A percentile compares a stretch with the other conserved stretches of the same genome.
Evolutionary conservation across 2,113 vertebrate genomes (phyloP).

Genomic region (Prietella phreatophila): DNA sequence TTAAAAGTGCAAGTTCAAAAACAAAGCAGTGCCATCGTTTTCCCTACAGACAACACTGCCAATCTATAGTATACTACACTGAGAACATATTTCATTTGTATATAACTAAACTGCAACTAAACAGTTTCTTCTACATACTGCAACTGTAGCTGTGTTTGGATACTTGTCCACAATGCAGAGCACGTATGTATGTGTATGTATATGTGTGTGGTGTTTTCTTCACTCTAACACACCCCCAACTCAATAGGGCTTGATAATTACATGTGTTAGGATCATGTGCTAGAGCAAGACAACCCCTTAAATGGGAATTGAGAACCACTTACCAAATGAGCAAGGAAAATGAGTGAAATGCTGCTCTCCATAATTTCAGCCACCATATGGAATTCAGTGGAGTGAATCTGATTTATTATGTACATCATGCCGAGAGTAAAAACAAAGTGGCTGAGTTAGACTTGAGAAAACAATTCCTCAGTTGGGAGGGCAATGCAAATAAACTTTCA

Average conservation of each 20-base stretch:
- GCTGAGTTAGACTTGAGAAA: neutral
- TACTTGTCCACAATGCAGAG: neutral
- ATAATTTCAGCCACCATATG: conserved; percentile 33
- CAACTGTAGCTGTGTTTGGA: neutral
- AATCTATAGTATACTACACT: neutral
- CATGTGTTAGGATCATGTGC: neutral
- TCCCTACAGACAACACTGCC: neutral
- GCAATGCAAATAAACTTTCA: conserved; percentile 15
- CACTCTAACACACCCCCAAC: neutral
- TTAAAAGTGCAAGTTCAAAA: neutral
- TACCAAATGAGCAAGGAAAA: conserved; percentile 1
- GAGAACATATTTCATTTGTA: neutral
- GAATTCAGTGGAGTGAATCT: conserved; percentile 30
- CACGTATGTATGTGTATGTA: neutral
- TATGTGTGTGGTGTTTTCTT: conserved; percentile 8
- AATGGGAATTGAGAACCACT: conserved; percentile 14
- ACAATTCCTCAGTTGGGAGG: neutral
- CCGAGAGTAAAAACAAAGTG: conserved; percentile 17
- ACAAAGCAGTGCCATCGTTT: neutral
- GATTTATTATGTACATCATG: conserved; percentile 34
- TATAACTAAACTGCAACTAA: neutral
- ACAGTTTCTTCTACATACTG: neutral
- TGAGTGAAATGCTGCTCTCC: conserved; percentile 18
- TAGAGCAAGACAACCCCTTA: conserved; percentile 1
- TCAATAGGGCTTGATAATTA: conserved; percentile 31